Conservation (phyloP, 2,797 vertebrate species). For the Miichthys miiuy region DNA sequence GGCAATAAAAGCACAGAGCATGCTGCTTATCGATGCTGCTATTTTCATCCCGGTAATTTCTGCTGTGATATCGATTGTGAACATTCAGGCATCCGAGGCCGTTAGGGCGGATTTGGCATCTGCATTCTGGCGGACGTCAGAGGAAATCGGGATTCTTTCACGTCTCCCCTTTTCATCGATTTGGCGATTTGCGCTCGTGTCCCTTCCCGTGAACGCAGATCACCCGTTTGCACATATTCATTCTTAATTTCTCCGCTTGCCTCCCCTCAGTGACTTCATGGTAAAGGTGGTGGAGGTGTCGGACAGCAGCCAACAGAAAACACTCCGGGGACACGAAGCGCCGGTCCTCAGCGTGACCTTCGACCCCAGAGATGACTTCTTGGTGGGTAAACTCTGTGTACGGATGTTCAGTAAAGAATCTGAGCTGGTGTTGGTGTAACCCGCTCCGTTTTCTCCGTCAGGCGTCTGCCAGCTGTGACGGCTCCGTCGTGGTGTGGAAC, state of each 20-base stretch:
- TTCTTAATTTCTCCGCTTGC: conserved; percentile 8
- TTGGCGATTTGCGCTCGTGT: conserved; percentile 30
- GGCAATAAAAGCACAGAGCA: conserved; percentile 54
- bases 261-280: conserved; percentile 91
- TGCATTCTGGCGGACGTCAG: background rate
- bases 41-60: conserved; percentile 59
- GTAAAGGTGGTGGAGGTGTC: conserved; percentile 94
- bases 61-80: conserved; percentile 68
- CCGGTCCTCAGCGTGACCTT: conserved; percentile 94
- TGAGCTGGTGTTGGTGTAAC: too few species aligned
- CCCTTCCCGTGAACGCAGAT: background rate
- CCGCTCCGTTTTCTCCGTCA: conserved; percentile 51
- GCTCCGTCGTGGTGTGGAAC: conserved; percentile 94
- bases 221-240: background rate
- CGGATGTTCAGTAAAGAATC: too few species aligned
- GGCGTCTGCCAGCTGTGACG: conserved; percentile 96
- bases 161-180: conserved; percentile 36
- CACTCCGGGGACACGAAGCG: conserved; percentile 93
- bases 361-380: conserved; percentile 91
- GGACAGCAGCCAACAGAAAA: conserved; percentile 95
- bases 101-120: conserved; percentile 17
- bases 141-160: conserved; percentile 45
- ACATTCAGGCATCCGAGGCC: conserved; percentile 37
- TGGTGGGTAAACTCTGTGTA: conserved; percentile 84
- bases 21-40: conserved; percentile 66